Base-by-base conservation (phyloP, 2,797 vertebrate genomes). In the Lithobates pipiens region DNA sequence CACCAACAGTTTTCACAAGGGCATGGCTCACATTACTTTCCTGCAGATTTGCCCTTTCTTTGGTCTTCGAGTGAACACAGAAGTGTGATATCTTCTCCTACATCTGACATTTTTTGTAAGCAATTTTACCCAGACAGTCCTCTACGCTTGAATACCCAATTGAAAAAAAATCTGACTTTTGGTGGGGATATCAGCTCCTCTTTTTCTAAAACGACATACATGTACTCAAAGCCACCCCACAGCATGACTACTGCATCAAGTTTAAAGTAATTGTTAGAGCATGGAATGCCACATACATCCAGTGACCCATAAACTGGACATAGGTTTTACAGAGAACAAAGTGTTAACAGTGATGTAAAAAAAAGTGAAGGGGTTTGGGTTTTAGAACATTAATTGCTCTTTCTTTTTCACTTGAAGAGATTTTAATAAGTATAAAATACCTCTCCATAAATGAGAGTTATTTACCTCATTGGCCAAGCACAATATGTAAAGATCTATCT, bases 21-120 rank as follows among this genome's bases (percentile, higher is more conserved):
- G 36, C 63, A 61, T 36, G 73, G 34, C 10, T 11, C 10, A 5
- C 78, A 74, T 44, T 86, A 63, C 34, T 23, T 79, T 23, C 54
- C 61, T 42, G 18, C 27, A 42, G 76, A 74, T 91, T 95, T 0
- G 92, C 96, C 0, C 93, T 97, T 91, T 95, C 96, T 89, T 92
- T 97, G 90, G 96, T 95, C 80, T 93, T 96, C 1, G 92, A 96
- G 97, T 0, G 96, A 98, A 88, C 95, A 96, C 69, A 95, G 96
- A 89, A 93, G 96, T 88, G 97, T 97, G 87, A 96, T 98, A 6
- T 98, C 98, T 0, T 97, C 97, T 3, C 97, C 97, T 23, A 93
- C 95, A 0, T 96, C 96, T 77, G 96, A 97, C 74, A 91, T 91
- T 96, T 91, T 96, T 96, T 42, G 94, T 94, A 88, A 90, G 95